phyloP scores from a whole-genome alignment of 2,888 invertebrate genomes.

The Hypena proboscidalis region DNA sequence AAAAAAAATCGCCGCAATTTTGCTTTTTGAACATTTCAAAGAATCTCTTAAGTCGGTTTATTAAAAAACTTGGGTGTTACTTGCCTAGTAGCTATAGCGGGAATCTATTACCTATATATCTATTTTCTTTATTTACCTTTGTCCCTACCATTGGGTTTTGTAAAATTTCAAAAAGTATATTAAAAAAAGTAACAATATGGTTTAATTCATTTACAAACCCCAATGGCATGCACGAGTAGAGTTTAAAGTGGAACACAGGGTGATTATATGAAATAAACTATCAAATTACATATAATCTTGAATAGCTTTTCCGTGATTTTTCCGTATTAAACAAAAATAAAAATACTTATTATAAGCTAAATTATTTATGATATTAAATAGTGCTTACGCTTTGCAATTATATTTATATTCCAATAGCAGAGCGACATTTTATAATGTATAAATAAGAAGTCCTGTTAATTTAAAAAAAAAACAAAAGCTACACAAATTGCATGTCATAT shows the following conservation, averaged over 20 bases:
- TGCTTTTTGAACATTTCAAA: constrained; percentile 63
- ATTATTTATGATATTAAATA: too few species aligned
- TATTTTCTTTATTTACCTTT: constrained; percentile 68
- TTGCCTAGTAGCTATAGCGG: constrained; percentile 85
- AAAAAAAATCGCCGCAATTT: constrained; percentile 20
- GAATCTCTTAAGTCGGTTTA: constrained; percentile 65
- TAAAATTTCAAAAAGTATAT: constrained; percentile 43
- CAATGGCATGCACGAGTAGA: constrained; percentile 79
- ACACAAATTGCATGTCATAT: too few species aligned
- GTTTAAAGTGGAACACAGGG: constrained; percentile 65
- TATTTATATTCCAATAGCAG: too few species aligned
- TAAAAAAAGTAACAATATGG: neutral
- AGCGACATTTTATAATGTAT: too few species aligned
- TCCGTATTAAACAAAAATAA: neutral
- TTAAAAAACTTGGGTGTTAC: constrained; percentile 70
- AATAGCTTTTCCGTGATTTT: constrained; percentile 31
- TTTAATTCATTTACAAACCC: constrained; percentile 57
- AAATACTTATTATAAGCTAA: too few species aligned
- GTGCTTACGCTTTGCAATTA: too few species aligned
- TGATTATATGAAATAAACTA: constrained; percentile 46
- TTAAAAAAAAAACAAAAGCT: too few species aligned
- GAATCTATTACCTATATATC: constrained; percentile 65
- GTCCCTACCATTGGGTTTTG: constrained; percentile 73
- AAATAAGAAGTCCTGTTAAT: too few species aligned
- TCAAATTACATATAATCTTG: constrained; percentile 21